Evolutionary conservation across 2,888 invertebrate genomes (phyloP).

Genomic region (Lasioglossum figueresi): DNA sequence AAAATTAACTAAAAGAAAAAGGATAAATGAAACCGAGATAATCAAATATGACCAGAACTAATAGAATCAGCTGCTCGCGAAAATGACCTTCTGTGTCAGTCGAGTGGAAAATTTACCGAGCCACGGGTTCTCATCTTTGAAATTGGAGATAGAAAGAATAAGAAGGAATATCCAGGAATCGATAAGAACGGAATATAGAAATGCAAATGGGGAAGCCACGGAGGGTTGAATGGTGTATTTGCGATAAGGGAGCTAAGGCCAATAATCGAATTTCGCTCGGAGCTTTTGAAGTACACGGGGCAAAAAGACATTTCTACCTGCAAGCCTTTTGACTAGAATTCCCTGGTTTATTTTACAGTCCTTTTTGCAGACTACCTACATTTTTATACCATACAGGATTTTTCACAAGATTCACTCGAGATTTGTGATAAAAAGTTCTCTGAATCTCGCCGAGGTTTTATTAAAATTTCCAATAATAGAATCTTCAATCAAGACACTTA

Average conservation of each 20-base stretch:
- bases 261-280: slow-evolving; percentile 39
- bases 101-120: slow-evolving; percentile 24
- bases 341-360: not conserved
- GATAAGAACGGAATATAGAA: slow-evolving; percentile 33
- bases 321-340: not conserved
- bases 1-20: too few relatives aligned
- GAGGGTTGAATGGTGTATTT: slow-evolving; percentile 25
- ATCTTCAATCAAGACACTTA: not conserved
- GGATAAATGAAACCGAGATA: not conserved
- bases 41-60: not conserved
- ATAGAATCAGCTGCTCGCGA: not conserved
- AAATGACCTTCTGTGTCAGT: not conserved
- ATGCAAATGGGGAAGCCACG: slow-evolving; percentile 25
- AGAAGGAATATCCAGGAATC: slow-evolving; percentile 15
- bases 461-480: not conserved
- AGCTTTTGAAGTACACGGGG: slow-evolving; percentile 9
- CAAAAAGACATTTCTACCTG: slow-evolving; percentile 2
- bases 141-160: slow-evolving; percentile 39
- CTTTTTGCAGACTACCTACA: not conserved
- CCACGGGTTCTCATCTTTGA: slow-evolving; percentile 38
- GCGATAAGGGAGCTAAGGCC: slow-evolving; percentile 20
- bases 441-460: not conserved
- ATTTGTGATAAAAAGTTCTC: not conserved
- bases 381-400: not conserved
- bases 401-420: not conserved